phyloP scores from a whole-genome alignment of 2,113 vertebrate genomes.

The Deroptyus accipitrinus region DNA sequence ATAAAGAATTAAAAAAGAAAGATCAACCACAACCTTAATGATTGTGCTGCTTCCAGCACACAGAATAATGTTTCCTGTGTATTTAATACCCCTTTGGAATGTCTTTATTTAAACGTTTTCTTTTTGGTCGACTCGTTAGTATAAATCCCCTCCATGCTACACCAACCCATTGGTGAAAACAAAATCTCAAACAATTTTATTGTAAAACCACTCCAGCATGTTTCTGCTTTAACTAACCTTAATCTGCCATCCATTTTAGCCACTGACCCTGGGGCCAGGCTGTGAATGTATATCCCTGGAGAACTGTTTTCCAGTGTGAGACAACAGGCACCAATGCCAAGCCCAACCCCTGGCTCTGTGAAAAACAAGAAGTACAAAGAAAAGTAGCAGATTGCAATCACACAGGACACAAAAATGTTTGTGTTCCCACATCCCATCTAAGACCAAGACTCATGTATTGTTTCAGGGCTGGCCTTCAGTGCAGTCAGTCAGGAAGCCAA shows the following conservation, averaged over 20 bases:
- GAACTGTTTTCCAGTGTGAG: slow-evolving; percentile 86
- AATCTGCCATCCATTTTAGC: slow-evolving; percentile 95
- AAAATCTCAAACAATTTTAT: not conserved
- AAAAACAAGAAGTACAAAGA: slow-evolving; percentile 28
- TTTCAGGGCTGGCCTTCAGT: slow-evolving; percentile 37
- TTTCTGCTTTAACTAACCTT: slow-evolving; percentile 77
- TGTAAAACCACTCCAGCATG: not conserved
- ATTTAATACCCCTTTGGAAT: not conserved
- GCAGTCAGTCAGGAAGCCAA: slow-evolving; percentile 39
- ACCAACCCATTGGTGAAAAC: not conserved
- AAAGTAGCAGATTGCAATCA: not conserved
- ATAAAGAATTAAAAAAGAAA: not conserved
- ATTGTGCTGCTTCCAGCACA: not conserved
- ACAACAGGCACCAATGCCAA: slow-evolving; percentile 93
- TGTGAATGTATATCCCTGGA: slow-evolving; percentile 95
- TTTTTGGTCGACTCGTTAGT: not conserved
- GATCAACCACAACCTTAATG: not conserved
- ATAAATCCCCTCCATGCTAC: not conserved
- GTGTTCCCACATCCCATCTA: slow-evolving; percentile 33
- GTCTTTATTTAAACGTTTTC: not conserved
- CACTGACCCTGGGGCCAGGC: slow-evolving; percentile 91
- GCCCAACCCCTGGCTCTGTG: slow-evolving; percentile 88
- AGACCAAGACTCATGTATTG: slow-evolving; percentile 8
- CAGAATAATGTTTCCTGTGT: not conserved
- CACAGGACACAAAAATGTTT: slow-evolving; percentile 14